Evolutionary conservation across 2,797 vertebrate genomes (phyloP).

Genomic region (Yasuhikotakia modesta): DNA sequence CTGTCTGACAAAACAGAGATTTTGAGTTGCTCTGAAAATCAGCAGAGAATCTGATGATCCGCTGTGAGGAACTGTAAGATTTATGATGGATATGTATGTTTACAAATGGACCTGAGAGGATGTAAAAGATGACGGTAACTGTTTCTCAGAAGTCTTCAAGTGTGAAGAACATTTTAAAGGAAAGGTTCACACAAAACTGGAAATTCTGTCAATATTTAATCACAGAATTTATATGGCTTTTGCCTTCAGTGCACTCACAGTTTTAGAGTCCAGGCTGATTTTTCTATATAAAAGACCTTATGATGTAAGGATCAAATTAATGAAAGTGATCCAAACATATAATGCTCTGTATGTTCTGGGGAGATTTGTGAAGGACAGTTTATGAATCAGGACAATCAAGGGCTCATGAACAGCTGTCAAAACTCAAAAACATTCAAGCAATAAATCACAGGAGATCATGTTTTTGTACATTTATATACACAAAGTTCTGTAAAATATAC

Average conservation of each 20-base stretch:
- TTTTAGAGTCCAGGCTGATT: background rate
- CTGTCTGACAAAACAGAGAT: background rate
- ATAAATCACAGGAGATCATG: no score
- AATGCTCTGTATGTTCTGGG: no score
- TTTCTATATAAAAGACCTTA: background rate
- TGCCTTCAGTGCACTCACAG: background rate
- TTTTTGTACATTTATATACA: no score
- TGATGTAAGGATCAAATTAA: background rate
- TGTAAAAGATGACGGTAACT: background rate
- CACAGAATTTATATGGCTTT: background rate
- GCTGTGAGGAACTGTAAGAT: conserved; percentile 9
- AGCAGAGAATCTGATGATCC: conserved; percentile 13
- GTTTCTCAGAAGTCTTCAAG: background rate
- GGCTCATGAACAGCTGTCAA: no score
- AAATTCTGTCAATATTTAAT: background rate
- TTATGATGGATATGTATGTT: background rate
- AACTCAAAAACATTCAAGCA: no score
- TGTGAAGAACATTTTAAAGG: background rate
- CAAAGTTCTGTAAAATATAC: no score
- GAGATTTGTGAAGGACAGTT: no score
- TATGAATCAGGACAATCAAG: no score
- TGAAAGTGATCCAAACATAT: background rate
- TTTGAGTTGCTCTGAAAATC: conserved; percentile 27
- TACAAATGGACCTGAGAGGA: background rate
- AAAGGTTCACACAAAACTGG: background rate